Evolutionary conservation across 2,113 vertebrate species (phyloP), one percentile per base, ranked within the genome.

Genomic region (Diadophis punctatus): DNA sequence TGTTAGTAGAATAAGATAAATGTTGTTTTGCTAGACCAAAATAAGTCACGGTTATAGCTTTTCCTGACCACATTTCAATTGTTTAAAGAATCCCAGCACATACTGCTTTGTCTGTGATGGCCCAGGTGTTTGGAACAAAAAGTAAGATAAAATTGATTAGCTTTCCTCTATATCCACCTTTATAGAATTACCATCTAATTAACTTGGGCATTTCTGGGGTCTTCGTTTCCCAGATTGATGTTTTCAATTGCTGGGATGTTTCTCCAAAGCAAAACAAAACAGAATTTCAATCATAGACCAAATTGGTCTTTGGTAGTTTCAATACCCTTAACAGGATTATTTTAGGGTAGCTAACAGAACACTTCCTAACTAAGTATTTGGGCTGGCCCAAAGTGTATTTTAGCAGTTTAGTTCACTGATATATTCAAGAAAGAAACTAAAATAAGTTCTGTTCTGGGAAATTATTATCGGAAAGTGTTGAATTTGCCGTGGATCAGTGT

Each of bases 131-230:
- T 58, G 52, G 53, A 89, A 56, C 87, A 85, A 89, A 92, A 92
- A 92, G 74, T 92, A 58, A 89, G 87, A 86, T 89, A 85, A 89
- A 85, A 89, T 92, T n/a, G 52, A 92, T 89, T 92, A 58, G 20
- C 74, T 39, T 86, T 56, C 52, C 43, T 92, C 46, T 85, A 49
- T 2, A 52, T 56, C 30, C 52, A 58, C 39, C 18, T 8, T 92
- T 84, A 56, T 60, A 89, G 43, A 20, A 43, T 58, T 92, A 55
- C 39, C 25, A 58, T 49, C 88, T 80, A 6, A 84, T 92, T 92
- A 48, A 20, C 51, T 16, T 16, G 43, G 49, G 22, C 23, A 30
- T 46, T 56, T 34, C 84, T 49, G 84, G 49, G 43, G 39, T 53
- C 2, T 39, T 53, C 4, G 1, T 25, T 53, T 88, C n/a, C 8